A percentile compares a stretch with the other conserved stretches of the same genome.
Conservation (phyloP, 2,888 invertebrate species). For the Acleris literana region DNA sequence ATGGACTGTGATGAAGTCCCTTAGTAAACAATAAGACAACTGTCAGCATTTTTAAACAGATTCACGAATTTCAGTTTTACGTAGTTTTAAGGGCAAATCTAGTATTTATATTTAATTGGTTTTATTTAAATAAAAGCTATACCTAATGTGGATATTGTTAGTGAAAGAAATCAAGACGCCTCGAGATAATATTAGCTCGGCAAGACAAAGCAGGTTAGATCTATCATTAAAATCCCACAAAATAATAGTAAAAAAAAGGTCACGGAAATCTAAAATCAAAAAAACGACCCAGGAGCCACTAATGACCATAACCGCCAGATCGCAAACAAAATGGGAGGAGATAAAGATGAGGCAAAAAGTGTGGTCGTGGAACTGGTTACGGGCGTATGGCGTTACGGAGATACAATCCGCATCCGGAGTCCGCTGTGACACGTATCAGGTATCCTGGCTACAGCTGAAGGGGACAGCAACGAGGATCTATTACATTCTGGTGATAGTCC, state of each 20-base stretch:
- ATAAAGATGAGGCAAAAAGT: constrained; percentile 66
- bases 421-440: constrained; percentile 58
- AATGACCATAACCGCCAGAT: constrained; percentile 60
- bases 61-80: too few species aligned
- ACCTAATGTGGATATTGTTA: too few species aligned
- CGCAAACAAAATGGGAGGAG: constrained; percentile 63
- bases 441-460: constrained; percentile 39
- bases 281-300: constrained; percentile 19
- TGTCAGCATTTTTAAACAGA: too few species aligned
- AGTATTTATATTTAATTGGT: too few species aligned
- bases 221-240: constrained; percentile 41
- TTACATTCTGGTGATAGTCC: constrained; percentile 6
- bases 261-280: constrained; percentile 25
- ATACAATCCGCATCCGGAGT: constrained; percentile 68
- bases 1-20: neutral
- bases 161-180: too few species aligned
- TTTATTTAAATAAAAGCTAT: too few species aligned
- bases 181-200: too few species aligned
- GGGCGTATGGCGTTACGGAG: constrained; percentile 56
- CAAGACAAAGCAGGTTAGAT: too few species aligned
- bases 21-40: neutral
- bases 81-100: too few species aligned
- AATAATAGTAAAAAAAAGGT: constrained; percentile 41
- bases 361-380: constrained; percentile 61
- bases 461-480: constrained; percentile 26